Percentiles rank a stretch among this genome's conserved stretches.
Evolutionary conservation across 2,888 invertebrate species (phyloP).

Genomic region (Calliscelio sp.): DNA sequence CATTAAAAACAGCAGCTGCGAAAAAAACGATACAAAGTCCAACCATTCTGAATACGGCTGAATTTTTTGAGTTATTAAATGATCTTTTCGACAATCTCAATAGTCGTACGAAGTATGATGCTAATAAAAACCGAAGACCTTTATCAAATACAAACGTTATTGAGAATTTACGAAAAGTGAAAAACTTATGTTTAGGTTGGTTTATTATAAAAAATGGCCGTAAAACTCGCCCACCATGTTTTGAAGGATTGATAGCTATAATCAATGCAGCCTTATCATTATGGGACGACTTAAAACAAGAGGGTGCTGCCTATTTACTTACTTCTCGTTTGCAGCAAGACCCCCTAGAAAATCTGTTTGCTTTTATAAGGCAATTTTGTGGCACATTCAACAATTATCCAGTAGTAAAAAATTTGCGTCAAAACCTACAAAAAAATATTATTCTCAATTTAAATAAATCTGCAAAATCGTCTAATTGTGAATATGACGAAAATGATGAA

Average conservation of each 20-base stretch:
- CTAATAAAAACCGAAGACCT: slow-evolving; percentile 9
- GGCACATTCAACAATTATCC: not conserved
- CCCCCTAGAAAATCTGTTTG: slow-evolving; percentile 16
- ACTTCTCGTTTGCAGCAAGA: slow-evolving; percentile 22
- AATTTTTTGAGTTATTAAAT: not conserved
- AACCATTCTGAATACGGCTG: no score
- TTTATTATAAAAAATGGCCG: not conserved
- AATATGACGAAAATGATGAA: not conserved
- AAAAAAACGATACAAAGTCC: not conserved
- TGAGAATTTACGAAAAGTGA: not conserved
- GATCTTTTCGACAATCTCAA: slow-evolving; percentile 13
- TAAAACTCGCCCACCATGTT: not conserved
- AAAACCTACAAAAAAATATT: slow-evolving; percentile 9
- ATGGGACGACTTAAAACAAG: not conserved
- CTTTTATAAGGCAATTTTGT: not conserved
- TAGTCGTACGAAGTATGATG: not conserved
- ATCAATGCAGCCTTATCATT: not conserved
- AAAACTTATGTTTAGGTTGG: not conserved
- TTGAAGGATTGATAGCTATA: not conserved
- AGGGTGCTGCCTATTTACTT: not conserved
- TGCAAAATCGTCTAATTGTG: not conserved
- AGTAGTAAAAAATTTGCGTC: not conserved
- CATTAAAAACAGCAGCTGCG: not conserved
- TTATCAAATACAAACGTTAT: not conserved
- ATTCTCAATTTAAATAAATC: not conserved